phyloP scores from a whole-genome alignment of 1,140 invertebrate genomes.

The Gyrodactylus bullatarudis region DNA sequence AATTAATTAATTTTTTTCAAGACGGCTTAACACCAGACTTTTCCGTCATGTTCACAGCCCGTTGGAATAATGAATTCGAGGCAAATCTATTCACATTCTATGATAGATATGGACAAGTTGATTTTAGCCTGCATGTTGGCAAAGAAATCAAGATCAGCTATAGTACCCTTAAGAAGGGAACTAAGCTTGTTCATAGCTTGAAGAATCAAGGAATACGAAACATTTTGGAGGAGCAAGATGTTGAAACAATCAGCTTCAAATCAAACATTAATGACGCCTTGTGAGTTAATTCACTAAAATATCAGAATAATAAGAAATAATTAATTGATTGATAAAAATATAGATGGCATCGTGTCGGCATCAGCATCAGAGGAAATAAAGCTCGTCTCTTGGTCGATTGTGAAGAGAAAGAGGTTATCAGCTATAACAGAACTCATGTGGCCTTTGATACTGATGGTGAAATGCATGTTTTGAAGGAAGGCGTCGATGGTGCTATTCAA shows the following conservation, averaged over 20 bases:
- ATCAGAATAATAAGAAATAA: no score
- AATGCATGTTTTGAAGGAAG: not conserved
- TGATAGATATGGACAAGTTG: not conserved
- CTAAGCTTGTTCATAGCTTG: not conserved
- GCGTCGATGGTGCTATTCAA: not conserved
- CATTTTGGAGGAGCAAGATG: not conserved
- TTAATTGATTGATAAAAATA: no score
- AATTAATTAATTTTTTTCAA: not conserved
- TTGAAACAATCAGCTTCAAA: not conserved
- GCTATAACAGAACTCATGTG: not conserved
- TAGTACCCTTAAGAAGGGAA: not conserved
- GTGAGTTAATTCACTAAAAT: not conserved
- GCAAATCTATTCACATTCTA: not conserved
- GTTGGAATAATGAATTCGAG: not conserved
- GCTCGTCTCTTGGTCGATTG: not conserved
- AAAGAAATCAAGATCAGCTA: not conserved
- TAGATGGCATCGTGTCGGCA: constrained; percentile 3
- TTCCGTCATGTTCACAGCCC: not conserved
- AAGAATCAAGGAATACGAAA: not conserved
- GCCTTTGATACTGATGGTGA: not conserved
- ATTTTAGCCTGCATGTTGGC: not conserved
- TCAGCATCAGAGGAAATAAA: not conserved
- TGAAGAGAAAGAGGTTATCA: not conserved
- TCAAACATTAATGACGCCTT: not conserved
- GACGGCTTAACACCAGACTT: not conserved